Evolutionary conservation across 2,113 vertebrate species (phyloP).

Genomic region (Epinephelus fuscoguttatus): DNA sequence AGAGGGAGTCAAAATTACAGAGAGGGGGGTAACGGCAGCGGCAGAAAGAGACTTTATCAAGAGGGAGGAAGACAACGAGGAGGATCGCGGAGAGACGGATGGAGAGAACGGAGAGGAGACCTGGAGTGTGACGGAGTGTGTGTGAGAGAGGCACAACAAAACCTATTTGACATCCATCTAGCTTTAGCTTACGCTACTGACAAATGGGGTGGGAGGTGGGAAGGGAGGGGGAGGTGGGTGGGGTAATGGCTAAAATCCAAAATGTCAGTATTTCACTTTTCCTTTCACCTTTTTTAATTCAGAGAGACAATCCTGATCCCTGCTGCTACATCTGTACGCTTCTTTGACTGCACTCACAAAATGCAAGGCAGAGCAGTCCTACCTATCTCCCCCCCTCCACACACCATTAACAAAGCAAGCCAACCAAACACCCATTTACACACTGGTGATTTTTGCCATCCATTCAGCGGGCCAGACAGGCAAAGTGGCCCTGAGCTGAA

Average conservation of each 20-base stretch:
- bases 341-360: slow-evolving; percentile 42
- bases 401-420: slow-evolving; percentile 71
- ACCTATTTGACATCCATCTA: slow-evolving; percentile 59
- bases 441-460: slow-evolving; percentile 62
- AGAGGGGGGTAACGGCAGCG: slow-evolving; percentile 51
- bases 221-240: background rate
- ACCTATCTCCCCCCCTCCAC: slow-evolving; percentile 53
- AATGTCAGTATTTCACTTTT: slow-evolving; percentile 58
- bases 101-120: slow-evolving; percentile 25
- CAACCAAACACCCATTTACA: slow-evolving; percentile 66
- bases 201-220: slow-evolving; percentile 28
- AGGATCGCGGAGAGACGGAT: slow-evolving; percentile 31
- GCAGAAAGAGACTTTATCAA: slow-evolving; percentile 44
- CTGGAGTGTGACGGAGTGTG: slow-evolving; percentile 32
- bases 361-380: slow-evolving; percentile 42
- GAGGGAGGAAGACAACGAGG: slow-evolving; percentile 40
- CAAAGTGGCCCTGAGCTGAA: slow-evolving; percentile 55
- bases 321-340: slow-evolving; percentile 22
- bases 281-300: slow-evolving; percentile 59
- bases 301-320: slow-evolving; percentile 46
- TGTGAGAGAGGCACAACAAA: slow-evolving; percentile 31
- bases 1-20: slow-evolving; percentile 66
- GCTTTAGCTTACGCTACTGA: slow-evolving; percentile 40
- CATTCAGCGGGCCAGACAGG: slow-evolving; percentile 60
- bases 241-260: slow-evolving; percentile 51